Percentiles rank a stretch among this genome's conserved stretches.
These are phyloP conservation scores for Laticauda colubrina DNA, from an alignment of 2,113 vertebrate genomes.

Conservation along the genomic window DNA sequence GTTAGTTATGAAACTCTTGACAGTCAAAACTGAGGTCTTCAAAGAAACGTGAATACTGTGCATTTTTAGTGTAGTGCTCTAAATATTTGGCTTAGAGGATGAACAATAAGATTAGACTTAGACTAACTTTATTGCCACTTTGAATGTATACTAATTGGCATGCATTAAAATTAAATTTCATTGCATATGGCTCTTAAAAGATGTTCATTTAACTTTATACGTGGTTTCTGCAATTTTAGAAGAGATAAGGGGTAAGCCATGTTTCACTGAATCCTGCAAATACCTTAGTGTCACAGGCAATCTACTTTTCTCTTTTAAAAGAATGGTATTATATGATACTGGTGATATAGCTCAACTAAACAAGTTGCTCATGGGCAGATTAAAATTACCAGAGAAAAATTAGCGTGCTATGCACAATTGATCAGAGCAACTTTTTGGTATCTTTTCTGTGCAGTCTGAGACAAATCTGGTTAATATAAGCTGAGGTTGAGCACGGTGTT, in stretches of 20 bases:
- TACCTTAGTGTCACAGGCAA: not conserved
- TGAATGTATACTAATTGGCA: no score
- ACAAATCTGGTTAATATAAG: not conserved
- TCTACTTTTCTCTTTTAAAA: not conserved
- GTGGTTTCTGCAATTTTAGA: not conserved
- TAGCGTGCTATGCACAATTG: not conserved
- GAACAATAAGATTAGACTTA: not conserved
- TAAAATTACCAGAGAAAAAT: not conserved
- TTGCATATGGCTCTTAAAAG: no score
- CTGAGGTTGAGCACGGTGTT: not conserved
- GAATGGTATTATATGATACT: not conserved
- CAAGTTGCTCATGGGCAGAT: no score
- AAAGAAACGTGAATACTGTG: not conserved
- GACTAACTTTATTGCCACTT: no score
- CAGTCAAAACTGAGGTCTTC: not conserved
- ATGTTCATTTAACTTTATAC: no score
- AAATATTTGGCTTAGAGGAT: not conserved
- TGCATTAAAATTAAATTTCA: no score
- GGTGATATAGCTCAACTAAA: not conserved
- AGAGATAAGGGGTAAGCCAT: not conserved
- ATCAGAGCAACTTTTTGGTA: not conserved
- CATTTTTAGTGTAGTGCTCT: not conserved
- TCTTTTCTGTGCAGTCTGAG: not conserved
- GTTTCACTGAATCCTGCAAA: not conserved
- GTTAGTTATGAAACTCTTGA: not conserved